phyloP scores from a whole-genome alignment of 2,797 vertebrate genomes.

The Lepus oiostolus region DNA sequence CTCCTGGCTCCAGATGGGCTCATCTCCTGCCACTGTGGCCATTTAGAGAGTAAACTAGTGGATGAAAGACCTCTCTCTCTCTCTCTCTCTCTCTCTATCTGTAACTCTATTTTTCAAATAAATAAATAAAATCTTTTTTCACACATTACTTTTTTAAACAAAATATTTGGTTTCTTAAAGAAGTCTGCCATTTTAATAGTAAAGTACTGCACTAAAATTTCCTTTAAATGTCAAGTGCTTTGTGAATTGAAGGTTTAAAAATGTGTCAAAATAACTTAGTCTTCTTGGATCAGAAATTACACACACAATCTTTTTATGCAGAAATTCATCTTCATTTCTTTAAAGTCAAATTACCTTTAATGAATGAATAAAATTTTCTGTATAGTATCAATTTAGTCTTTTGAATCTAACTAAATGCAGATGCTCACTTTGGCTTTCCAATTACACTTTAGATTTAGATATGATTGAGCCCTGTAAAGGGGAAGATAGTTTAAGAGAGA shows the following conservation, averaged over 20 bases:
- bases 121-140: no score
- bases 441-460: conserved; percentile 56
- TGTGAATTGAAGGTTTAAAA: conserved; percentile 56
- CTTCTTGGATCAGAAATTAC: conserved; percentile 56
- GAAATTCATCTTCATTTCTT: conserved; percentile 55
- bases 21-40: no score
- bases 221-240: conserved; percentile 68
- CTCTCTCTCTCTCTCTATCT: no score
- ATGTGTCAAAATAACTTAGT: conserved; percentile 67
- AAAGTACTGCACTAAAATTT: neutral
- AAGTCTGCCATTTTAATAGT: conserved; percentile 53
- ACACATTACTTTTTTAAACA: conserved; percentile 55
- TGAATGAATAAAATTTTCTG: conserved; percentile 53
- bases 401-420: conserved; percentile 60
- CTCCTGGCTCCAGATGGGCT: no score
- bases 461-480: conserved; percentile 38
- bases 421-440: conserved; percentile 54
- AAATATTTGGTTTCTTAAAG: conserved; percentile 28
- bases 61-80: no score
- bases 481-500: conserved; percentile 32
- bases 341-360: conserved; percentile 69
- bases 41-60: no score
- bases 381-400: conserved; percentile 63
- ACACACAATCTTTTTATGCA: conserved; percentile 50
- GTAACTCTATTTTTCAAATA: no score